Base-by-base conservation (phyloP, 1,140 invertebrate species). In the Bombus difficillimus region DNA sequence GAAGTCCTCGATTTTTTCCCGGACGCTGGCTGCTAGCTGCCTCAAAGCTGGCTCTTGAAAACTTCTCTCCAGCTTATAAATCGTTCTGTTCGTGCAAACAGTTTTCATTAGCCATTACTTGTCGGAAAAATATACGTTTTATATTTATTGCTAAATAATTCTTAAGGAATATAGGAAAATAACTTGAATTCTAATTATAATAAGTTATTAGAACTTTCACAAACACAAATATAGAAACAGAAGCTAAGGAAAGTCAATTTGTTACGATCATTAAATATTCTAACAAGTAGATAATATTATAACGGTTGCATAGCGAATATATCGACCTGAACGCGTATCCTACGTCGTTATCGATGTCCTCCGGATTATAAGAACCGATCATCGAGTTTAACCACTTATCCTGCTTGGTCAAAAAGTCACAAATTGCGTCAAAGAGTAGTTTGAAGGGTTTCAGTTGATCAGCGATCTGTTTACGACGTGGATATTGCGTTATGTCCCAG, bases 401-500 rank as follows among this genome's bases (percentile, higher is more conserved):
- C 94, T 98, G 96, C 94, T 99, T 99, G 37, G 96, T 96, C 41
- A 98, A 95, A 94, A 98, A 99, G 64, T 98, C 98, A 82, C 97
- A 97, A 13, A 97, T 97, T 32, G 97, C 97, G 93, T 99, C 98
- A 92, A 98, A 99, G 0, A 99, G 95, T 89, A 97, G 97, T 90
- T 98, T 97, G 92, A 97, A 99, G 0, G 99, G 98, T 66, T 95
- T 96, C 28, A 98, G 93, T 91, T 96, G 97, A 90, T 98, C 97
- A 82, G 96, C 96, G 0, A 97, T 95, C 86, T 96, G 94, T 93
- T 97, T 98, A 72, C 98, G 95, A 85, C 97, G 95, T 6, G 98
- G 98, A 96, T 99, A 99, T 76, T 98, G 97, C 1, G 98, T 98
- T 10, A 97, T 95, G 92, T 99, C 97, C 97, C 98, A 99, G 8